Evolutionary conservation across 2,888 invertebrate genomes (phyloP), one percentile per base, ranked within the genome.

Genomic region (Drosophila maculinotata): DNA sequence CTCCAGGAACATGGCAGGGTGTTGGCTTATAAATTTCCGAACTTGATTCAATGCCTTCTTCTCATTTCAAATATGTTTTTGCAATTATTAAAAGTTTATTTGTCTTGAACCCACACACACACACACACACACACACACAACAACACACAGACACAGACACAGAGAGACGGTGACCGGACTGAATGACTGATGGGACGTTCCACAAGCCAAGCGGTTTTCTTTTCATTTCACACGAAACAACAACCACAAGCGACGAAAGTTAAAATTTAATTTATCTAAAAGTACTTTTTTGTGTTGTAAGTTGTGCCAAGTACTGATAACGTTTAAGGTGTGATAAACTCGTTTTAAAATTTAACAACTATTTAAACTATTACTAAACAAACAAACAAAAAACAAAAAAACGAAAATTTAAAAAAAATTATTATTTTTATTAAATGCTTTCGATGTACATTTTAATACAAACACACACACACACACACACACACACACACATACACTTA

Each of bases 251-350:
- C 48, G 17, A 60, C 48, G 17, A 60, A 57, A 54, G 78, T 65
- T 77, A 65, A 70, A 78, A 76, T 75, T 75, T 48, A 75, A 75
- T 66, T 81, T 60, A 45, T 51, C 62, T 68, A 52, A 79, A 78
- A 80, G 77, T 79, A 83, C 63, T 71, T 76, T 76, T 83, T 88
- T 88, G 88, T 88, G 86, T 88, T 87, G 86, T 89, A 89, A 90
- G 90, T 89, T 90, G 91, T 91, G 91, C 91, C 91, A 91, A 91
- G 91, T 91, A 91, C 91, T 90, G 90, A 90, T 85, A 87, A 85
- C 88, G 86, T 89, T 88, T 90, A 90, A 89, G 91, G 91, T 91
- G 91, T 91, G 91, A 90, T 91, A 90, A 90, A 86, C 84, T 89
- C 82, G 87, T 87, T 89, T 87, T 88, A 85, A 81, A 87, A 83